Evolutionary conservation across 2,113 vertebrate genomes (phyloP), one percentile per base, ranked within the genome.

Genomic region (Cololabis saira): DNA sequence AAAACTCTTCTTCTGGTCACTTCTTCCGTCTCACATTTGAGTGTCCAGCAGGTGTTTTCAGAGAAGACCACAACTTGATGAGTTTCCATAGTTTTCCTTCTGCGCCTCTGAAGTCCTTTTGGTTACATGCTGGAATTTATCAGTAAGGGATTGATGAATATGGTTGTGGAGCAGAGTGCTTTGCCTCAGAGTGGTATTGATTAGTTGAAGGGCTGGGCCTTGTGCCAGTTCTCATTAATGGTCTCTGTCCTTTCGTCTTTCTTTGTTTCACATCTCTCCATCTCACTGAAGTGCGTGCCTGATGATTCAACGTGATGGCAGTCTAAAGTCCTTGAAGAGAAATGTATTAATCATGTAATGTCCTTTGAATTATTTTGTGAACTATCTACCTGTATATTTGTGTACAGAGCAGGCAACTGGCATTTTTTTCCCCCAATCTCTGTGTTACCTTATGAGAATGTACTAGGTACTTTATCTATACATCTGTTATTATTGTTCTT

Each of bases 291-390:
- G 9, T 48, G 37, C 58, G 65, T 40, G 61, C 42, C 62, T 64
- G 50, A 21, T 87, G 81, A 82, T 86, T 84, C 51, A 59, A 83
- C 82, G 74, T 74, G 81, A 91, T 82, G 88, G 81, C 72, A 61
- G 59, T 66, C 67, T 80, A 83, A 81, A 89, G 81, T 88, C 89
- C 84, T 83, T 78, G 86, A 83, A 90, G 85, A 84, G 87, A 89
- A 88, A 84, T 47, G 17, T 84, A 92, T 91, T 81, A 89, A 92
- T 92, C 70, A 27, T 27, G 63, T 57, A 73, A 49, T 72, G 71
- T 37, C 33, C 10, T 62, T 72, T 72, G 77, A 22, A 73, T 49
- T 81, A 74, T 76, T 85, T 79, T 27, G 24, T 27, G 24, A 70
- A 67, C 57, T 75, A 51, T 53, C 47, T 71, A 56, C 61, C 63